Percentiles rank a stretch among this genome's conserved stretches.
Conservation (phyloP, 2,797 vertebrate genomes). For the Gila robusta region DNA sequence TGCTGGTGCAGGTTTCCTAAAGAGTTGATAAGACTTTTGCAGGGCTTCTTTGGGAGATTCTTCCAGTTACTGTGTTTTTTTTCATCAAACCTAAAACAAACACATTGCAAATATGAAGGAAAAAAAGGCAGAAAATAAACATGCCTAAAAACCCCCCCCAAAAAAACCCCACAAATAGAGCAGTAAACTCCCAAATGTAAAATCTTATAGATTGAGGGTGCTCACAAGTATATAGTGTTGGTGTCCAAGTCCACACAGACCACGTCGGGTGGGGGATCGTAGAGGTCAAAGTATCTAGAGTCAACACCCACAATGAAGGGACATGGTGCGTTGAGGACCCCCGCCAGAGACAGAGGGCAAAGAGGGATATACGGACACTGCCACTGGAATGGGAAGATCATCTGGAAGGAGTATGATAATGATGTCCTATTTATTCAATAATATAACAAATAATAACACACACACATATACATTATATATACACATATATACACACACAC, state of each 20-base stretch:
- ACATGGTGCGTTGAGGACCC: conserved; percentile 92
- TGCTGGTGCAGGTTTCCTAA: conserved; percentile 90
- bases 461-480: too few species aligned
- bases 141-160: not conserved
- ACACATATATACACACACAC: too few species aligned
- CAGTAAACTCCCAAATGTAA: conserved; percentile 1
- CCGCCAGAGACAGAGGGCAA: conserved; percentile 93
- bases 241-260: conserved; percentile 99
- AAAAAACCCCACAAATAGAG: not conserved
- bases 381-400: conserved; percentile 99
- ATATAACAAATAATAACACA: not conserved
- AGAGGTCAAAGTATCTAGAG: conserved; percentile 99
- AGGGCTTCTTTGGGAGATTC: conserved; percentile 95
- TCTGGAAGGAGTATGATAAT: conserved; percentile 76
- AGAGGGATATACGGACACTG: conserved; percentile 98
- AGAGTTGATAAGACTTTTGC: conserved; percentile 88
- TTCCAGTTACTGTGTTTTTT: conserved; percentile 95
- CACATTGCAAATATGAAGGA: conserved; percentile 44
- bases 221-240: conserved; percentile 96
- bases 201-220: conserved; percentile 2
- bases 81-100: conserved; percentile 88
- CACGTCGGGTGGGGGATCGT: conserved; percentile 95
- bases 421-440: not conserved
- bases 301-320: conserved; percentile 98
- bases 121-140: not conserved